Base-by-base conservation (phyloP, 2,113 vertebrate species). In the Hylia prasina region DNA sequence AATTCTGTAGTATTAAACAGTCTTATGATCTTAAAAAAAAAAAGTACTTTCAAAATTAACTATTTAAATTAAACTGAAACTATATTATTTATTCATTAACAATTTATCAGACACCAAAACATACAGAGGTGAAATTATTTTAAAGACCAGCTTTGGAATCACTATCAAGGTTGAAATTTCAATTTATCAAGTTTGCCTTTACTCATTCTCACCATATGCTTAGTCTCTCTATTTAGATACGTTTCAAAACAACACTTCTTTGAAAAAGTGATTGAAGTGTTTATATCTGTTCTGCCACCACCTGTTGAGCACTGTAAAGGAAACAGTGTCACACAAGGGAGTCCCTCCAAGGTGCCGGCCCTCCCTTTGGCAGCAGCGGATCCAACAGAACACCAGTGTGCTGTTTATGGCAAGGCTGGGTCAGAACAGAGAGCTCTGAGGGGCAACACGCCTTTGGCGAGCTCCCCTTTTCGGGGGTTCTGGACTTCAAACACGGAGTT, bases 341-440 rank as follows among this genome's bases (percentile, higher is more conserved):
- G 28, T 31, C 25, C 2, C 25, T 24, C 1, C 2, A 4, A 37
- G 33, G 39, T 4, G n/a, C 51, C 24, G 2, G 5, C 35, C 30
- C 44, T n/a, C 33, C 31, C 33, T 57, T 1, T 6, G 53, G 1
- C 50, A 21, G 30, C 9, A n/a, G 42, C 14, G 3, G 61, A 33
- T 18, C 10, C 31, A 7, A 6, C 0, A 13, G 25, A n/a, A 45
- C 21, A 2, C 0, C 2, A 1, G 23, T 0, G 5, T 2, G 40
- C 40, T 22, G 15, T 3, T 35, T 1, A 2, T 9, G 57, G 35
- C 15, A 40, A n/a, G 35, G 10, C 39, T 14, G 53, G 14, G 4
- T 5, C 50, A 17, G 22, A 15, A 30, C 31, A 33, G 21, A 35
- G 25, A 25, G 15, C 39, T 30, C 56, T 2, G 23, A 24, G 39